These are phyloP conservation scores for Tuta absoluta DNA, from an alignment of 2,888 invertebrate genomes.

Conservation along the genomic window DNA sequence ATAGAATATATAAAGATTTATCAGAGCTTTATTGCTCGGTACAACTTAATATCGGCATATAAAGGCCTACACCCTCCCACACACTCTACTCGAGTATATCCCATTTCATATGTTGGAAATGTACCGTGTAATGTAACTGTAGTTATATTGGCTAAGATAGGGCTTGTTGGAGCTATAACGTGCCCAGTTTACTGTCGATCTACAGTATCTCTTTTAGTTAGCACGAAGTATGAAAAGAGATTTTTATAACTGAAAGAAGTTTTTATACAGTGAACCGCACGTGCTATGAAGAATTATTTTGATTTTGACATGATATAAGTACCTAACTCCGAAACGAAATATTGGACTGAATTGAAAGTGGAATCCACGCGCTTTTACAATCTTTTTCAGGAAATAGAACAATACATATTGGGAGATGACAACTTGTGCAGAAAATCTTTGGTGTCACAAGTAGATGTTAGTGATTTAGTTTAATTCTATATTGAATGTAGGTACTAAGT, in stretches of 20 bases:
- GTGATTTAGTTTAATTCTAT: too few relatives aligned
- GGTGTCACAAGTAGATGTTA: too few relatives aligned
- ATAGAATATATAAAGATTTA: neutral
- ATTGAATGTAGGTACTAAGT: neutral
- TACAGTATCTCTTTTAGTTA: neutral
- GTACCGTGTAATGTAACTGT: conserved; percentile 8
- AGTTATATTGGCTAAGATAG: conserved; percentile 4
- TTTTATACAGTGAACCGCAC: too few relatives aligned
- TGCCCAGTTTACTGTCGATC: neutral
- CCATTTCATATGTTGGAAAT: conserved; percentile 3
- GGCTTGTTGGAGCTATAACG: neutral
- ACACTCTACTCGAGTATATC: neutral
- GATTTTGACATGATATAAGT: too few relatives aligned
- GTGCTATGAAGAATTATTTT: too few relatives aligned
- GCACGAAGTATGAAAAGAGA: neutral
- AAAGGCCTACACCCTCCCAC: neutral
- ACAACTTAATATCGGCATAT: neutral
- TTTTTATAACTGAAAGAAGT: neutral
- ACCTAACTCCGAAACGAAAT: too few relatives aligned
- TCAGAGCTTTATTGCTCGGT: neutral
- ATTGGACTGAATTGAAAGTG: too few relatives aligned
- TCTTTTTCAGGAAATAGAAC: neutral
- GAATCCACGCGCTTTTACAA: too few relatives aligned
- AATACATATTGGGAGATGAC: neutral
- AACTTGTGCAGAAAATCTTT: too few relatives aligned